Evolutionary conservation across 2,888 invertebrate species (phyloP).

Genomic region (Rhyacophila evoluta): DNA sequence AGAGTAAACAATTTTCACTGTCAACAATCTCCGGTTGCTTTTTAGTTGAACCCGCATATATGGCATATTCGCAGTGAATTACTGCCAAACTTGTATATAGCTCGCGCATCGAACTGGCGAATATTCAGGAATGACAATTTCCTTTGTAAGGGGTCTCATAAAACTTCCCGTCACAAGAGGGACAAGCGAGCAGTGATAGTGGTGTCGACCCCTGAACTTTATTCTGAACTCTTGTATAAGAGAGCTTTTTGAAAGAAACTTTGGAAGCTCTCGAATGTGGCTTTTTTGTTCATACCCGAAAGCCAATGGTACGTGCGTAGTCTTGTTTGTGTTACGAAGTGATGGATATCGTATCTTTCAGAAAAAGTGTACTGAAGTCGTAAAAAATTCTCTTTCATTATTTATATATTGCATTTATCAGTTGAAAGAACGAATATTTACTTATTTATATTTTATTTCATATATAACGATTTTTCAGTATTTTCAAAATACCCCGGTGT

Average conservation of each 20-base stretch:
- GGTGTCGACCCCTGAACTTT: conserved; percentile 11
- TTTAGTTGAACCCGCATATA: neutral
- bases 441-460: too few species aligned
- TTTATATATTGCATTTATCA: too few species aligned
- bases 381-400: neutral
- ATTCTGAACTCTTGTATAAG: neutral
- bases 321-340: neutral
- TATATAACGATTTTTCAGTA: too few species aligned
- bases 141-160: conserved; percentile 3
- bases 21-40: neutral
- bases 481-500: too few species aligned
- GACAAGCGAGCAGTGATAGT: neutral
- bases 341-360: neutral
- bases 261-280: neutral
- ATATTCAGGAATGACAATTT: conserved; percentile 16
- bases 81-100: neutral
- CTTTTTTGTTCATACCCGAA: neutral
- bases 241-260: neutral
- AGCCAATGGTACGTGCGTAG: neutral
- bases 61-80: neutral
- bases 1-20: conserved; percentile 6
- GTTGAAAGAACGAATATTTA: too few species aligned
- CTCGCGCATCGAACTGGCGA: neutral
- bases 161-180: conserved; percentile 5
- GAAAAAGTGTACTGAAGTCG: neutral